Evolutionary conservation across 2,797 vertebrate species (phyloP).

Genomic region (Neosalanx taihuensis): DNA sequence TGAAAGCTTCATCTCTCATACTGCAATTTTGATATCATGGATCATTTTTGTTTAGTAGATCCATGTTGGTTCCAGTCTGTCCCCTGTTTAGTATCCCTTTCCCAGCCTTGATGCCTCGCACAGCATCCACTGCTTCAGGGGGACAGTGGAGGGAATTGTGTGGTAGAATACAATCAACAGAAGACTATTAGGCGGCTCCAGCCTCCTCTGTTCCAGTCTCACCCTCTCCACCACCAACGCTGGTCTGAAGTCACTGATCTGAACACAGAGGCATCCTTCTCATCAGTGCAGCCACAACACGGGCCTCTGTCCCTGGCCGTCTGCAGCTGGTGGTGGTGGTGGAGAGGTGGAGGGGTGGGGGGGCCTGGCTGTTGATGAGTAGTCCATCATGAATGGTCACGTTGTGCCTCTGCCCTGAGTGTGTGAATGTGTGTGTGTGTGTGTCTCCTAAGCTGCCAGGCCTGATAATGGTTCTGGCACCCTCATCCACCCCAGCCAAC

Average conservation of each 20-base stretch:
- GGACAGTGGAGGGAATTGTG: slow-evolving; percentile 61
- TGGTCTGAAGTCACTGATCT: slow-evolving; percentile 38
- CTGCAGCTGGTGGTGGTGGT: neutral
- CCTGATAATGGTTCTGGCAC: too few species aligned
- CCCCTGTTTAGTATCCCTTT: slow-evolving; percentile 44
- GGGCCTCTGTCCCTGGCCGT: slow-evolving; percentile 60
- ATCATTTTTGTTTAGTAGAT: too few species aligned
- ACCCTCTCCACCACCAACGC: slow-evolving; percentile 23
- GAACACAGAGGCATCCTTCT: slow-evolving; percentile 52
- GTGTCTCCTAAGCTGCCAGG: slow-evolving; percentile 16
- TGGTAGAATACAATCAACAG: slow-evolving; percentile 46
- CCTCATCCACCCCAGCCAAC: slow-evolving; percentile 8
- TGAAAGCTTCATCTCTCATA: slow-evolving; percentile 20
- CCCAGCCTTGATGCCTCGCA: slow-evolving; percentile 50
- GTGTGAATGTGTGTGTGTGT: slow-evolving; percentile 36
- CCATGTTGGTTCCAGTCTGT: slow-evolving; percentile 37
- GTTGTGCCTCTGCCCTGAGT: slow-evolving; percentile 8
- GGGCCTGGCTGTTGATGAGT: neutral
- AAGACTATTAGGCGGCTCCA: slow-evolving; percentile 24
- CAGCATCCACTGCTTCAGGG: slow-evolving; percentile 42
- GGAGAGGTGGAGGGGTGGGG: neutral
- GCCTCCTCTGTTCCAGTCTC: neutral
- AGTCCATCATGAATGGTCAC: slow-evolving; percentile 18
- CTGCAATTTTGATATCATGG: slow-evolving; percentile 49
- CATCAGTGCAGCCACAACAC: slow-evolving; percentile 59